A percentile compares a stretch with the other conserved stretches of the same genome.
phyloP scores from a whole-genome alignment of 1,140 invertebrate genomes.

The Penaeus indicus region DNA sequence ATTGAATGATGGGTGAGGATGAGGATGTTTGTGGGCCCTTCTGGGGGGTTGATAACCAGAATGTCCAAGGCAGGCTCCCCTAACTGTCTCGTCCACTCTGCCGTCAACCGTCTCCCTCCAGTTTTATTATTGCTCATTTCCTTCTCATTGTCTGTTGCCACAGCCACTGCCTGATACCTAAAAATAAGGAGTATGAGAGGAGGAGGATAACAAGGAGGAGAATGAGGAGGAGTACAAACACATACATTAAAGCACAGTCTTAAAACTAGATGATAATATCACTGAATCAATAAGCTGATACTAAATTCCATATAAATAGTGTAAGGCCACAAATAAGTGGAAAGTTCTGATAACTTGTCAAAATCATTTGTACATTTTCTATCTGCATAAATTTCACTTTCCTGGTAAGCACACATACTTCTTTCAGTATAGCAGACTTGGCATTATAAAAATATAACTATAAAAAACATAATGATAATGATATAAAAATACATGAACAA shows the following conservation, averaged over 20 bases:
- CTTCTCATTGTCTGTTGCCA: slow-evolving; percentile 66
- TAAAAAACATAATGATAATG: neutral
- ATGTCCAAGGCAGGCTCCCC: slow-evolving; percentile 82
- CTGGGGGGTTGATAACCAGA: slow-evolving; percentile 71
- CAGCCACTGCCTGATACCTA: slow-evolving; percentile 67
- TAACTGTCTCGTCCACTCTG: slow-evolving; percentile 83
- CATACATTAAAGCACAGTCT: too few relatives aligned
- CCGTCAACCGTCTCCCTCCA: slow-evolving; percentile 74
- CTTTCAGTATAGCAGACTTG: neutral
- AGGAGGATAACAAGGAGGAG: neutral
- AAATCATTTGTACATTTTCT: neutral
- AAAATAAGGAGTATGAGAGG: slow-evolving; percentile 26
- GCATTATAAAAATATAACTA: neutral
- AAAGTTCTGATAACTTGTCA: too few relatives aligned
- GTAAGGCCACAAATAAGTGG: too few relatives aligned
- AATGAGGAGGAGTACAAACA: too few relatives aligned
- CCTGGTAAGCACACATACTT: neutral
- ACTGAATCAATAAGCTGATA: too few relatives aligned
- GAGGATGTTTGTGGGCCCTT: slow-evolving; percentile 75
- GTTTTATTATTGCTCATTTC: slow-evolving; percentile 20
- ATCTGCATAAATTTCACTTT: neutral
- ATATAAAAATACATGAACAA: neutral
- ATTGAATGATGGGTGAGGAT: slow-evolving; percentile 82
- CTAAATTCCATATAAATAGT: too few relatives aligned
- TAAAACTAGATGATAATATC: neutral